Conservation (phyloP, 1,140 invertebrate species). For the Phthorimaea operculella region DNA sequence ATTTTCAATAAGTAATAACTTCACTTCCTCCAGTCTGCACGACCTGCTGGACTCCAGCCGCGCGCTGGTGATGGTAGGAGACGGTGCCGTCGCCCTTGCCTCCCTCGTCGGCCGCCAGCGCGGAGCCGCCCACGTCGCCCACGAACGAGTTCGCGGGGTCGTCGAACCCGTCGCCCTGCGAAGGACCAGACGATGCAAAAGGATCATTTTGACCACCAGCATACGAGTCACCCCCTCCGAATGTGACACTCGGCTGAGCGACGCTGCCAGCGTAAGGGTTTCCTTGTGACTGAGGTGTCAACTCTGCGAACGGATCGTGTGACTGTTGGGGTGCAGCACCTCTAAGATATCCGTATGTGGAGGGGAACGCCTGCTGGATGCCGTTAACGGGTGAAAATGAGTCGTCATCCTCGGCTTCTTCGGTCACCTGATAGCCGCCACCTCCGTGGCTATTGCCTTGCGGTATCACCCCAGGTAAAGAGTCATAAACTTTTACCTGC, state of each 20-base stretch:
- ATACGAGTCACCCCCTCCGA: slow-evolving; percentile 32
- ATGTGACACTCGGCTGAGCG: slow-evolving; percentile 25
- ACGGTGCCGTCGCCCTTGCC: slow-evolving; percentile 36
- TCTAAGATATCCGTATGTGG: slow-evolving; percentile 35
- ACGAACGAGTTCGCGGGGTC: slow-evolving; percentile 27
- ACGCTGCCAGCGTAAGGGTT: slow-evolving; percentile 30
- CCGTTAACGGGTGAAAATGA: slow-evolving; percentile 42
- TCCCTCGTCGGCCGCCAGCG: slow-evolving; percentile 24
- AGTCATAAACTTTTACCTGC: slow-evolving; percentile 56
- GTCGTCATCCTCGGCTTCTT: slow-evolving; percentile 51
- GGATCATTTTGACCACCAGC: slow-evolving; percentile 22
- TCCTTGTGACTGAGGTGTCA: neutral
- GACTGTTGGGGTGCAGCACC: slow-evolving; percentile 25
- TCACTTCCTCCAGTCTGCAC: slow-evolving; percentile 40
- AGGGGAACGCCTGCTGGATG: slow-evolving; percentile 39
- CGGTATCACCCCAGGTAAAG: slow-evolving; percentile 39
- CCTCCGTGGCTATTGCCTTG: slow-evolving; percentile 7
- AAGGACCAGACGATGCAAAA: slow-evolving; percentile 23
- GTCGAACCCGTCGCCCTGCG: slow-evolving; percentile 20
- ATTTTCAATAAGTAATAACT: slow-evolving; percentile 31
- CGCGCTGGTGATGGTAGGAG: slow-evolving; percentile 31
- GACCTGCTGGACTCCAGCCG: slow-evolving; percentile 43
- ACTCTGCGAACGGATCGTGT: slow-evolving; percentile 34
- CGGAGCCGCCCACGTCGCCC: slow-evolving; percentile 27
- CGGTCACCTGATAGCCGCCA: slow-evolving; percentile 53